Base-by-base conservation (phyloP, 2,797 vertebrate genomes). In the Mormyrops attenuatus region DNA sequence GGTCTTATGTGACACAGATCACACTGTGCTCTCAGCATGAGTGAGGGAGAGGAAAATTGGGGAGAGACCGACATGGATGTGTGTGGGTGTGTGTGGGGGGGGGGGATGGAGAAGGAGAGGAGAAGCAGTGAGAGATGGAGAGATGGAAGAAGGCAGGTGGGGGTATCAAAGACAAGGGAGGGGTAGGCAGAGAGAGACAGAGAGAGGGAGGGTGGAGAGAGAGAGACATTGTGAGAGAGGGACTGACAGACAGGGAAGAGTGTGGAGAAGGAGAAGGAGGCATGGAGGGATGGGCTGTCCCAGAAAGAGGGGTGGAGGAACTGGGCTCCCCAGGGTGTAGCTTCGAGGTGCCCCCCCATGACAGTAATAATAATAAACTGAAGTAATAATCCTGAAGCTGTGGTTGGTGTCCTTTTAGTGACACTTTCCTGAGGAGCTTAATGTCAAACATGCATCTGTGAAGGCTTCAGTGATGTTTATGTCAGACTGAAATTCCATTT, bases 281-380 rank as follows among this genome's bases (percentile, higher is more conserved):
- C 11, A 69, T 7, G 90, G 91, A 90, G 84, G 92, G 41, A 85
- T 94, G 94, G 94, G 93, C 92, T 92, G 94, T 95, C 94, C 95
- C 92, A 93, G 92, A 91, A 94, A 93, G 92, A 69, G 26, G 26
- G 63, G 63, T 34, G 63, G 26, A 73, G 66, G 66, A 93, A 91
- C 92, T 93, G 92, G 92, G 92, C 91, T 93, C 93, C 93, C 94
- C 92, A 93, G 93, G 94, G 91, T 94, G 93, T 52, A 30, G 92
- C 91, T 90, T 91, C 90, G 47, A 90, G 92, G 92, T 93, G 91
- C 85, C 69, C 73, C 90, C 20, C 89, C 85, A 22, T 60, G 57
- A 60, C 57, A 60, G 22, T 60, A 26, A 22, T 60, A 60, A 11
- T 66, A 30, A 34, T 34, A 69, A 34, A 15, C 30, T 34, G 66